A percentile compares a stretch with the other conserved stretches of the same genome.
phyloP scores from a whole-genome alignment of 2,797 vertebrate species.

The Silurus lanzhouensis region DNA sequence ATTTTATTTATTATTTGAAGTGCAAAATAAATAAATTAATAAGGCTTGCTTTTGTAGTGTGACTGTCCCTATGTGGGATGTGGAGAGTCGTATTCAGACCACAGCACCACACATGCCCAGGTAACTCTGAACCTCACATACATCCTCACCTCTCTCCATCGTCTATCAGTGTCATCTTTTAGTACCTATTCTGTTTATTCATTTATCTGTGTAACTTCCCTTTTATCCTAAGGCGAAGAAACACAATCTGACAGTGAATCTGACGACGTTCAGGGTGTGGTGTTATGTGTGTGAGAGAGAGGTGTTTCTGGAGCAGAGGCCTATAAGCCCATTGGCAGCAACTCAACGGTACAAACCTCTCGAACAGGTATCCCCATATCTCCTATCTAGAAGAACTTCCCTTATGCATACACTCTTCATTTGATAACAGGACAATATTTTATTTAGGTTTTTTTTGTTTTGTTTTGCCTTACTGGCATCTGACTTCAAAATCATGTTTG shows the following conservation, averaged over 20 bases:
- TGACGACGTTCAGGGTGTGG: constrained; percentile 96
- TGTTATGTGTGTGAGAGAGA: constrained; percentile 95
- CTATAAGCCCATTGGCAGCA: constrained; percentile 61
- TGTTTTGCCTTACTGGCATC: background rate
- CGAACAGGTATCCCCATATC: constrained; percentile 75
- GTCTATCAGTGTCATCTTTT: background rate
- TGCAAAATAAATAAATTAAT: background rate
- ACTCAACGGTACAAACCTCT: constrained; percentile 70
- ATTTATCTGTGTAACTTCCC: background rate
- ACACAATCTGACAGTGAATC: constrained; percentile 96
- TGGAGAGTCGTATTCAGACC: constrained; percentile 92
- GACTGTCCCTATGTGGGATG: constrained; percentile 94
- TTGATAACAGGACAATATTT: background rate
- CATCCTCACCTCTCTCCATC: background rate
- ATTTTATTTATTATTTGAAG: background rate
- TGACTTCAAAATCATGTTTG: background rate
- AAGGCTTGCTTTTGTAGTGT: constrained; percentile 69
- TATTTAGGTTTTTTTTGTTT: too few species aligned
- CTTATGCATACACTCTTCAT: background rate
- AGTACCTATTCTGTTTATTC: background rate
- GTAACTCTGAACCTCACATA: constrained; percentile 66
- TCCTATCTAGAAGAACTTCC: background rate
- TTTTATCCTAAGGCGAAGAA: constrained; percentile 78
- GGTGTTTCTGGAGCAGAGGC: constrained; percentile 88
- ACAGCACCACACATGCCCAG: constrained; percentile 97